phyloP scores from a whole-genome alignment of 2,113 vertebrate species.

The Syrmaticus mikado region DNA sequence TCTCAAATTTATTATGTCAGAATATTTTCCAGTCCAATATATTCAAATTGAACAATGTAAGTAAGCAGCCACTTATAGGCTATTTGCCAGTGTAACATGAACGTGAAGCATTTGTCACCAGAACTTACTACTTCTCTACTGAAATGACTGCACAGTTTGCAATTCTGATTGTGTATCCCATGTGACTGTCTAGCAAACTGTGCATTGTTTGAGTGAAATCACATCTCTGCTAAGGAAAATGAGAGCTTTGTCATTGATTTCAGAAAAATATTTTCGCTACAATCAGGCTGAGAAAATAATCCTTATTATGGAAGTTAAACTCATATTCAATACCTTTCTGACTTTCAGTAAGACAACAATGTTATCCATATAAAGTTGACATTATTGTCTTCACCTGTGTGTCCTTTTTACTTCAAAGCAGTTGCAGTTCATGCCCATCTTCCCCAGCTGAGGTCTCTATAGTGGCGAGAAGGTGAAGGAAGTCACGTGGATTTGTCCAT shows the following conservation, averaged over 20 bases:
- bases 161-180: not conserved
- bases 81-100: fast-evolving
- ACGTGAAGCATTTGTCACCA: not conserved
- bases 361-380: not conserved
- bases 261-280: not conserved
- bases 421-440: not conserved
- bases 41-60: not conserved
- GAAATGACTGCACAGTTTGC: not conserved
- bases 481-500: not conserved
- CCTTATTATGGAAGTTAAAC: not conserved
- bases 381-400: not conserved
- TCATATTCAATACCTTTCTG: not conserved
- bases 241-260: not conserved
- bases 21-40: not conserved
- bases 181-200: fast-evolving
- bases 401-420: not conserved
- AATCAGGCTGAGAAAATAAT: not conserved
- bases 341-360: not conserved
- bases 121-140: not conserved
- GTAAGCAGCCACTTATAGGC: not conserved
- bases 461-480: not conserved
- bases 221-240: not conserved
- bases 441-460: fast-evolving
- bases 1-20: not conserved
- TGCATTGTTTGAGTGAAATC: not conserved